phyloP scores from a whole-genome alignment of 2,113 vertebrate genomes.

The Oxyura jamaicensis region DNA sequence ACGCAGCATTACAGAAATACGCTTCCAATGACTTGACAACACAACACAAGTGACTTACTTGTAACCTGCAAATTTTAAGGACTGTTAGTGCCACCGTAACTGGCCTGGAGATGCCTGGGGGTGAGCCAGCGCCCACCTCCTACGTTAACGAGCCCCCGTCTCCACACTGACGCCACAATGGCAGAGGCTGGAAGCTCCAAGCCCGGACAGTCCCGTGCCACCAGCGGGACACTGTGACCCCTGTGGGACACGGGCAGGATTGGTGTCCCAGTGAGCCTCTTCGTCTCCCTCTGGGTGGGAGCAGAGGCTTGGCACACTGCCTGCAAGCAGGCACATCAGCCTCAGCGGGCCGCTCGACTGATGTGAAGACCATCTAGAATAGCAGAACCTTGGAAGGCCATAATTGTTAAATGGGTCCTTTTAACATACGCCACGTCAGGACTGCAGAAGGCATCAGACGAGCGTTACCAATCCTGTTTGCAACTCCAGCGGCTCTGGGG shows the following conservation, averaged over 20 bases:
- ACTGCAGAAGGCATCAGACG: not conserved
- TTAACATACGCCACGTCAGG: fast-evolving
- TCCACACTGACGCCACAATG: not conserved
- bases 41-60: not conserved
- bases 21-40: not conserved
- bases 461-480: not conserved
- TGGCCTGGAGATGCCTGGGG: fast-evolving
- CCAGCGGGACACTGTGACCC: not conserved
- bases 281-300: not conserved
- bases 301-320: fast-evolving
- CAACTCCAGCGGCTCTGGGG: not conserved
- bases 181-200: not conserved
- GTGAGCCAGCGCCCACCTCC: not conserved
- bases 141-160: not conserved
- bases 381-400: not conserved
- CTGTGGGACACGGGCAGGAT: not conserved
- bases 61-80: not conserved
- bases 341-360: fast-evolving
- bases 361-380: fast-evolving
- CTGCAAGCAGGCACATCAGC: not conserved
- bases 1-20: constrained; percentile 44
- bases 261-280: not conserved
- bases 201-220: not conserved
- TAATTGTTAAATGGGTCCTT: not conserved
- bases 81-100: fast-evolving